Percentiles rank a stretch among this genome's conserved stretches.
These are phyloP conservation scores for Prunella fulvescens DNA, from an alignment of 2,113 vertebrate genomes.

Conservation along the genomic window DNA sequence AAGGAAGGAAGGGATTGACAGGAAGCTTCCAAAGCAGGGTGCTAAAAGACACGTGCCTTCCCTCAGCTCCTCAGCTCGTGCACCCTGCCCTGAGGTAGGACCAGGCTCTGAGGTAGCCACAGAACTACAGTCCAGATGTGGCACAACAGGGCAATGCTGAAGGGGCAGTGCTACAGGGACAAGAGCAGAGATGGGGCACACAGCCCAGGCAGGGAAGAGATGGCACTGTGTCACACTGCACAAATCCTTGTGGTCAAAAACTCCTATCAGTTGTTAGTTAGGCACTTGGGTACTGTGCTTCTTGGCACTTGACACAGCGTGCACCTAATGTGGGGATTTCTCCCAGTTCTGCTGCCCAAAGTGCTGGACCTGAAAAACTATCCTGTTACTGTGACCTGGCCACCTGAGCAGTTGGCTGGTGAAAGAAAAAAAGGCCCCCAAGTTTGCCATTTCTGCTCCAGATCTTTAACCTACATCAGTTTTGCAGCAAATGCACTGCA, in stretches of 20 bases:
- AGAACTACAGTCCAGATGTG: fast-evolving
- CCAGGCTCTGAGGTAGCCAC: background rate
- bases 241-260: background rate
- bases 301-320: background rate
- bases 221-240: background rate
- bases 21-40: background rate
- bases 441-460: conserved; percentile 18
- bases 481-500: background rate
- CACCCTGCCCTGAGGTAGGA: fast-evolving
- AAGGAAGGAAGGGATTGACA: background rate
- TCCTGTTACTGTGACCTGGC: background rate
- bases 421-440: background rate
- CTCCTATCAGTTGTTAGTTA: background rate
- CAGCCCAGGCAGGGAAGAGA: background rate
- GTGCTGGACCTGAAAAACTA: background rate
- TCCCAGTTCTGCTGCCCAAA: background rate
- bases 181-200: background rate
- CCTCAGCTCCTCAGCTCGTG: background rate
- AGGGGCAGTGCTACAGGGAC: background rate
- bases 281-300: background rate
- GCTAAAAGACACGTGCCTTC: background rate
- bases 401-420: background rate
- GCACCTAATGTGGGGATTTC: background rate
- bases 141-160: fast-evolving
- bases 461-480: conserved; percentile 1